Conservation (phyloP, 2,888 invertebrate species). For the Rhagophthalmus giganteus region DNA sequence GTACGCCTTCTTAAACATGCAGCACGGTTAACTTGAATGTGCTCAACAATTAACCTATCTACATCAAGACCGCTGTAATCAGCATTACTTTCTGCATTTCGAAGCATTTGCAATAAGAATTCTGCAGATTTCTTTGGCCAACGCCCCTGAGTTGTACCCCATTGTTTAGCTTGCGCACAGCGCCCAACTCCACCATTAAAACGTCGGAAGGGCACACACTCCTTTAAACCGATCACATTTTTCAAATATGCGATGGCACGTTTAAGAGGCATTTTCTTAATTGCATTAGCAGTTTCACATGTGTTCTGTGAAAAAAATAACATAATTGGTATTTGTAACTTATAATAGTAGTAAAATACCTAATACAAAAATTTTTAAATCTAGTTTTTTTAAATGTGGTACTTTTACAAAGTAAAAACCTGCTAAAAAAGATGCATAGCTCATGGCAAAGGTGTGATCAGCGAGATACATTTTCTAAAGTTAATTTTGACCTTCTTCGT, state of each 20-base stretch:
- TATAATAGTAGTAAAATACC: too few species aligned
- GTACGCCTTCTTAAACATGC: slow-evolving; percentile 85
- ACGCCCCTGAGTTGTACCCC: slow-evolving; percentile 86
- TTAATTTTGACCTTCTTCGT: too few species aligned
- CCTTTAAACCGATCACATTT: slow-evolving; percentile 93
- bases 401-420: too few species aligned
- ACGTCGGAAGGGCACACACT: slow-evolving; percentile 96
- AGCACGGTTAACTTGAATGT: slow-evolving; percentile 91
- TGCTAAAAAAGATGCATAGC: too few species aligned
- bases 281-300: slow-evolving; percentile 95
- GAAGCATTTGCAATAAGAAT: slow-evolving; percentile 74
- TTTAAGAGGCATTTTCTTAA: slow-evolving; percentile 91
- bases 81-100: slow-evolving; percentile 82
- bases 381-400: too few species aligned
- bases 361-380: too few species aligned
- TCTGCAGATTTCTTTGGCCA: slow-evolving; percentile 85
- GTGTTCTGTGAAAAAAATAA: slow-evolving; percentile 84
- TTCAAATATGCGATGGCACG: slow-evolving; percentile 94
- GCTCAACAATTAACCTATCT: slow-evolving; percentile 76
- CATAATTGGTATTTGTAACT: too few species aligned
- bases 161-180: slow-evolving; percentile 96
- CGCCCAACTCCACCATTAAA: slow-evolving; percentile 97
- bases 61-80: slow-evolving; percentile 77
- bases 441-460: too few species aligned
- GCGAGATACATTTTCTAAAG: too few species aligned